phyloP scores from a whole-genome alignment of 2,888 invertebrate genomes.

The Altica lythri region DNA sequence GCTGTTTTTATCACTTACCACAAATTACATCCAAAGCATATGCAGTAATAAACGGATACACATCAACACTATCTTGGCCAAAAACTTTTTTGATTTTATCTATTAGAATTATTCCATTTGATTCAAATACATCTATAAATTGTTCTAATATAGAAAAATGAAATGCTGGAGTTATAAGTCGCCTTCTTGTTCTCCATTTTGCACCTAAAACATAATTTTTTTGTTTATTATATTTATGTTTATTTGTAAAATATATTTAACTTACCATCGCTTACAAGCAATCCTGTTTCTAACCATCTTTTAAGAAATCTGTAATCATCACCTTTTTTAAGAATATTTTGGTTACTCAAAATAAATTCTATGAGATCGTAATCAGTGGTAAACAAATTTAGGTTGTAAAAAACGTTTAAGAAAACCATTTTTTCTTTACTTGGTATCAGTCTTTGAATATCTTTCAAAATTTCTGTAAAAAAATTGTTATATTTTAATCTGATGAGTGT shows the following conservation, averaged over 20 bases:
- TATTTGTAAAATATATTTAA: neutral
- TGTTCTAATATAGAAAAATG: slow-evolving; percentile 78
- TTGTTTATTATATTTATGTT: neutral
- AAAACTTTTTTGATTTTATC: slow-evolving; percentile 58
- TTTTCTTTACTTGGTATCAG: slow-evolving; percentile 33
- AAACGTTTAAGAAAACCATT: slow-evolving; percentile 27
- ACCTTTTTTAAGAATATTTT: slow-evolving; percentile 48
- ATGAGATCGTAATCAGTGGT: slow-evolving; percentile 38
- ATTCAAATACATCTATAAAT: slow-evolving; percentile 72
- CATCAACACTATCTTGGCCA: slow-evolving; percentile 59
- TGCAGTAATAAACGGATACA: slow-evolving; percentile 66
- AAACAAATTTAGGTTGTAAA: slow-evolving; percentile 25
- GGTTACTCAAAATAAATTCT: slow-evolving; percentile 47
- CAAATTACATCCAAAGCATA: slow-evolving; percentile 68
- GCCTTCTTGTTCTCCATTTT: slow-evolving; percentile 71
- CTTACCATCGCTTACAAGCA: slow-evolving; percentile 52
- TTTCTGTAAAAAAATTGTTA: slow-evolving; percentile 29
- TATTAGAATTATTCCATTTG: slow-evolving; percentile 64
- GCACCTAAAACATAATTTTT: slow-evolving; percentile 42
- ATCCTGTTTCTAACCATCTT: slow-evolving; percentile 52
- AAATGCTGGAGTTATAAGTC: slow-evolving; percentile 77
- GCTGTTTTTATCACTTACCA: slow-evolving; percentile 54
- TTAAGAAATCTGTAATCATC: slow-evolving; percentile 48
- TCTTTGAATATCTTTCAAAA: slow-evolving; percentile 21
- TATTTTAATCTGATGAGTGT: too few species aligned